Conservation (phyloP, 2,113 vertebrate genomes). For the Montifringilla adamsi region DNA sequence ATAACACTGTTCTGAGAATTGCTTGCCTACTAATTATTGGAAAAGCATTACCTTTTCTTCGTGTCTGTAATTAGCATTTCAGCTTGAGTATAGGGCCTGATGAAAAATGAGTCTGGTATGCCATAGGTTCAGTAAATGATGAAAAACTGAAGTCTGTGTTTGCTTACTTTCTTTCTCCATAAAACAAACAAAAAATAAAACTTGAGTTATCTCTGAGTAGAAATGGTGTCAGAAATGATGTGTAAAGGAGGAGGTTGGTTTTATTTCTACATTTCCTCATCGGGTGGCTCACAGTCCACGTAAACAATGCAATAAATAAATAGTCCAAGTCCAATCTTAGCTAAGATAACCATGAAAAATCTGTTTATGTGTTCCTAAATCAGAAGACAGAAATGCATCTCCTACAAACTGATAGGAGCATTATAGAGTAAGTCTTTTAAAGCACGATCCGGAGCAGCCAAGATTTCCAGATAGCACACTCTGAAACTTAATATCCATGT, state of each 20-base stretch:
- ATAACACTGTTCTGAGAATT: constrained; percentile 42
- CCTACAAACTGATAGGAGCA: background rate
- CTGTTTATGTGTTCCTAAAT: background rate
- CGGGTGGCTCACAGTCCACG: background rate
- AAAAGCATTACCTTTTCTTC: constrained; percentile 40
- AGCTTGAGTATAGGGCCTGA: background rate
- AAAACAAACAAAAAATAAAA: constrained; percentile 1
- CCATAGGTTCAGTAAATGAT: background rate
- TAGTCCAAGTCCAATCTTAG: background rate
- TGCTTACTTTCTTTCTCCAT: background rate
- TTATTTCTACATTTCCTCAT: constrained; percentile 5
- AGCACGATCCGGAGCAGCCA: background rate
- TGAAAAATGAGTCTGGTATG: constrained; percentile 18
- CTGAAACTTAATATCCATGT: background rate
- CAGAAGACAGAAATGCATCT: background rate
- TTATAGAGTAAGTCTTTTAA: background rate
- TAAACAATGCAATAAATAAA: constrained; percentile 43
- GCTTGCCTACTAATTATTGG: constrained; percentile 47
- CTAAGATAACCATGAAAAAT: background rate
- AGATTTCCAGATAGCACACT: constrained; percentile 3
- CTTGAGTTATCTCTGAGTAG: background rate
- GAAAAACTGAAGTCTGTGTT: constrained; percentile 14
- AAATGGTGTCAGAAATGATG: background rate
- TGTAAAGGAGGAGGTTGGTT: background rate
- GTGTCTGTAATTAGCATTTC: constrained; percentile 18